Conservation (phyloP, 2,888 invertebrate species). For the Criorhina ranunculi region DNA sequence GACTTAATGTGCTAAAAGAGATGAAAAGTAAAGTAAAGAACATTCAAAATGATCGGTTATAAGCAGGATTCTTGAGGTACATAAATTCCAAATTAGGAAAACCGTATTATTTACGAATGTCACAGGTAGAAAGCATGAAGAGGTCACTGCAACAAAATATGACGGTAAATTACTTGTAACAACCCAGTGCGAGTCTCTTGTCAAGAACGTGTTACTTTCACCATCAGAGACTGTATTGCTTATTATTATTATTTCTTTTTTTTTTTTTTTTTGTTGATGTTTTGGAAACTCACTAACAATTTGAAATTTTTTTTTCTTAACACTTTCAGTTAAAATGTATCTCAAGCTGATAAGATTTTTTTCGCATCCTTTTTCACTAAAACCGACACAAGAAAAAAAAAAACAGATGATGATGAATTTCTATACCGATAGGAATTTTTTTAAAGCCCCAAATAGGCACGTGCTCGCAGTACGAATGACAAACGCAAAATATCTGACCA, state of each 20-base stretch:
- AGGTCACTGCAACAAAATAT: slow-evolving; percentile 48
- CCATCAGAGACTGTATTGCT: slow-evolving; percentile 59
- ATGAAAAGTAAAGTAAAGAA: too few relatives aligned
- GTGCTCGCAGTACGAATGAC: slow-evolving; percentile 84
- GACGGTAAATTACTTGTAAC: slow-evolving; percentile 61
- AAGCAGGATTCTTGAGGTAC: slow-evolving; percentile 7
- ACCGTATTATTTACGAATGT: slow-evolving; percentile 55
- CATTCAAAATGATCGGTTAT: slow-evolving; percentile 25
- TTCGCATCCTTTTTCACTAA: slow-evolving; percentile 39
- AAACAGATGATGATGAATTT: slow-evolving; percentile 31
- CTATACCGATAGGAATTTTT: slow-evolving; percentile 69
- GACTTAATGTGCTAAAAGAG: too few relatives aligned
- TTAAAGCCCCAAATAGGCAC: slow-evolving; percentile 80
- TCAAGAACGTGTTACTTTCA: slow-evolving; percentile 65
- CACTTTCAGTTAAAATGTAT: slow-evolving; percentile 58
- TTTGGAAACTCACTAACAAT: slow-evolving; percentile 53
- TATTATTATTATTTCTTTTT: slow-evolving; percentile 50
- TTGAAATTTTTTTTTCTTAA: too few relatives aligned
- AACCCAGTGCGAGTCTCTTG: slow-evolving; percentile 56
- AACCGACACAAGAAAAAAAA: slow-evolving; percentile 30
- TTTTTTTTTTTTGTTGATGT: slow-evolving; percentile 15
- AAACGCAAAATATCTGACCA: slow-evolving; percentile 84
- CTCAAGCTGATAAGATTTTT: slow-evolving; percentile 40
- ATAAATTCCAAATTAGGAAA: not conserved
- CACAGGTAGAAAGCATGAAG: slow-evolving; percentile 57